Conservation (phyloP, 2,888 invertebrate genomes). For the Agriopis aurantiaria region DNA sequence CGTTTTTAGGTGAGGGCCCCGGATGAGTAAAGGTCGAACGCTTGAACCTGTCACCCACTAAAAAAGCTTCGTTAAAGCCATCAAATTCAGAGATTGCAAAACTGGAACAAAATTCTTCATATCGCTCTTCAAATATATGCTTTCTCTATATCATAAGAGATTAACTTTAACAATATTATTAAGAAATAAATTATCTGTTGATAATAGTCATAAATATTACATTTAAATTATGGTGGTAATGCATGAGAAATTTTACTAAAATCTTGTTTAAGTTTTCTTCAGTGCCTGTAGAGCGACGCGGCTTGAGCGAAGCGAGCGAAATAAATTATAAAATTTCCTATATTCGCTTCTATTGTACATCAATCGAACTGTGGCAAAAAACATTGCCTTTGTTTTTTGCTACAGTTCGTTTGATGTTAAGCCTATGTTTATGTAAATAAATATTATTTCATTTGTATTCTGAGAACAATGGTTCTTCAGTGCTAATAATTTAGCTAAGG, state of each 20-base stretch:
- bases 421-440: too few species aligned
- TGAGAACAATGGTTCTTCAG: too few species aligned
- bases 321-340: not conserved
- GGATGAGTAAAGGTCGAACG: too few species aligned
- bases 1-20: too few species aligned
- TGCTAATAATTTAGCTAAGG: too few species aligned
- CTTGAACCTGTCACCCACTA: too few species aligned
- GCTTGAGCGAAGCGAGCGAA: slow-evolving; percentile 25
- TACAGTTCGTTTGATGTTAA: too few species aligned
- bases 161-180: slow-evolving; percentile 1
- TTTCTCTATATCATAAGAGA: not conserved
- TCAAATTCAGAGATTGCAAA: slow-evolving; percentile 5
- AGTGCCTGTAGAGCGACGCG: slow-evolving; percentile 10
- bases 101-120: slow-evolving; percentile 2
- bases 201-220: slow-evolving; percentile 1
- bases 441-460: too few species aligned
- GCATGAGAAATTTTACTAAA: slow-evolving; percentile 25
- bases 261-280: slow-evolving; percentile 20
- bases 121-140: not conserved
- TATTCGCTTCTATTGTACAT: too few species aligned
- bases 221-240: slow-evolving; percentile 14
- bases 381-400: too few species aligned
- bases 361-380: too few species aligned
- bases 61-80: too few species aligned
- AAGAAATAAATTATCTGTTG: slow-evolving; percentile 10